phyloP scores from a whole-genome alignment of 2,797 vertebrate genomes.

The Synaphobranchus kaupii region DNA sequence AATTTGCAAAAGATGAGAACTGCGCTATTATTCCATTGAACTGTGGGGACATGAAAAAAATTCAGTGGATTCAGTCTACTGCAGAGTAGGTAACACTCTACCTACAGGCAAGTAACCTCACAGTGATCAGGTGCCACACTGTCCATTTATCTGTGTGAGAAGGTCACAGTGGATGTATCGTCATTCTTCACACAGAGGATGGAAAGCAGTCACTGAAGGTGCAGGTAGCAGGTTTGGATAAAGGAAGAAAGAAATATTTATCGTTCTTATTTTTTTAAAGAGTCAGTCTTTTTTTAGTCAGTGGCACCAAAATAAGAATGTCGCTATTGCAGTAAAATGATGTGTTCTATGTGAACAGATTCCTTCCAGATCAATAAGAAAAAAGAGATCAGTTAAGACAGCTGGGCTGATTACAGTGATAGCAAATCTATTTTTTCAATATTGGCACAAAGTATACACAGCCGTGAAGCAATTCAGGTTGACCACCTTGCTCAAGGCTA shows the following conservation, averaged over 20 bases:
- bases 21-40: background rate
- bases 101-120: background rate
- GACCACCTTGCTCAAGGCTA: background rate
- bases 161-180: conserved; percentile 56
- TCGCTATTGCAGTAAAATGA: too few species aligned
- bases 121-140: conserved; percentile 53
- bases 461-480: background rate
- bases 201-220: conserved; percentile 69
- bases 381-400: too few species aligned
- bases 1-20: conserved; percentile 50
- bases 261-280: background rate
- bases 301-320: too few species aligned
- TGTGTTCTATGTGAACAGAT: too few species aligned
- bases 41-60: conserved; percentile 49
- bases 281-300: too few species aligned
- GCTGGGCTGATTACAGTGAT: too few species aligned
- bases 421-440: background rate
- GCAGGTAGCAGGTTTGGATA: conserved; percentile 51
- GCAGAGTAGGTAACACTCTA: background rate
- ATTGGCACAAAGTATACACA: background rate
- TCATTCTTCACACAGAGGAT: conserved; percentile 31
- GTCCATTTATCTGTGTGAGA: conserved; percentile 58
- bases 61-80: conserved; percentile 15
- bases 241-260: conserved; percentile 47
- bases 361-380: too few species aligned